A percentile compares a stretch with the other conserved stretches of the same genome.
These are phyloP conservation scores for Proctacanthus coquilletti DNA, from an alignment of 1,140 invertebrate species.

Conservation along the genomic window DNA sequence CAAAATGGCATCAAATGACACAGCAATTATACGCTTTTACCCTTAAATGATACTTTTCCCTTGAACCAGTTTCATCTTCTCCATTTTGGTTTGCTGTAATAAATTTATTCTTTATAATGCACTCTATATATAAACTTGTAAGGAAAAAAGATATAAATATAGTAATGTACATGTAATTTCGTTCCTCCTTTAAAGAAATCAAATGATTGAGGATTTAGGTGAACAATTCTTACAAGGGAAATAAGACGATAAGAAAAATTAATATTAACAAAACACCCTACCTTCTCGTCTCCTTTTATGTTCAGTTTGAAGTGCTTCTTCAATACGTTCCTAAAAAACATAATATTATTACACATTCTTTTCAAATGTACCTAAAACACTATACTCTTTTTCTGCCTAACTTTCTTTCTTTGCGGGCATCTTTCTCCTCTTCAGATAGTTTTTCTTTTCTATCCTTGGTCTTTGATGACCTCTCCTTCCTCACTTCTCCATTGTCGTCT, in stretches of 20 bases:
- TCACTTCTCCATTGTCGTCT: conserved; percentile 38
- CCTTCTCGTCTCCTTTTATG: conserved; percentile 61
- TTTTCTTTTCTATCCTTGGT: conserved; percentile 40
- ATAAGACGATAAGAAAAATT: conserved; percentile 8
- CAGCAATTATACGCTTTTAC: conserved; percentile 11
- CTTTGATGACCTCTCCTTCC: conserved; percentile 49
- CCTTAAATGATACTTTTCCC: conserved; percentile 21
- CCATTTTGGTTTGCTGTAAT: conserved; percentile 21
- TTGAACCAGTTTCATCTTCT: conserved; percentile 21
- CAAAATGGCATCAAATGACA: conserved; percentile 1
- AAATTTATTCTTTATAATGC: conserved; percentile 1
- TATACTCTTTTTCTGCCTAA: conserved; percentile 55
- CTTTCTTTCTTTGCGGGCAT: conserved; percentile 59
- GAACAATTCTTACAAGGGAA: no score
- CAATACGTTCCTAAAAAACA: conserved; percentile 43
- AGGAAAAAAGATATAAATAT: not conserved
- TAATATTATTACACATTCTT: conserved; percentile 6
- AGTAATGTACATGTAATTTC: no score
- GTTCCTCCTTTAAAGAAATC: no score
- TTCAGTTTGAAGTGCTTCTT: conserved; percentile 44
- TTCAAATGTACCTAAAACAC: conserved; percentile 4
- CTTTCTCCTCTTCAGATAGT: conserved; percentile 42
- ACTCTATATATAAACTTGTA: conserved; percentile 1
- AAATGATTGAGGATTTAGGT: no score
- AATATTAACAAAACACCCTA: conserved; percentile 24